phyloP scores from a whole-genome alignment of 2,113 vertebrate genomes.

The Micronycteris hirsuta region DNA sequence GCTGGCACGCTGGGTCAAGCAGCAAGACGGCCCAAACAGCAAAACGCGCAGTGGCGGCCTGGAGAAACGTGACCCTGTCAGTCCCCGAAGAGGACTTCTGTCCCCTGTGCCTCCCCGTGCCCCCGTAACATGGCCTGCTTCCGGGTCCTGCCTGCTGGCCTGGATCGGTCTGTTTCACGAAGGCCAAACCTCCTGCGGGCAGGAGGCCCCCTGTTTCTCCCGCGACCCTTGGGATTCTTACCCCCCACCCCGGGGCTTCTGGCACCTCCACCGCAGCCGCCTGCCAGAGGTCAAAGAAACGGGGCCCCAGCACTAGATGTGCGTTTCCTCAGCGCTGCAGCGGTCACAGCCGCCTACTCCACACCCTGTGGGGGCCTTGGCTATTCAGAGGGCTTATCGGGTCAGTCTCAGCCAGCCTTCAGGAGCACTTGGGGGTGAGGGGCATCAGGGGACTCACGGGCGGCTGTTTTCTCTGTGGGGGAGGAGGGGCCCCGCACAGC shows the following conservation, averaged over 20 bases:
- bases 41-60: neutral
- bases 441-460: slow-evolving; percentile 18
- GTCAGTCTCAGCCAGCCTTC: neutral
- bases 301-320: neutral
- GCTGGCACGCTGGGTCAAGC: neutral
- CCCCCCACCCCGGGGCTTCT: neutral
- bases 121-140: neutral
- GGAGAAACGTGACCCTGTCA: neutral
- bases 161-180: neutral
- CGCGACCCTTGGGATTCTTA: neutral
- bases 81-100: too few relatives aligned
- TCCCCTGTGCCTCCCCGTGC: neutral
- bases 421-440: slow-evolving; percentile 41
- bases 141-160: neutral
- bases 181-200: neutral
- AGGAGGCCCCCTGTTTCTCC: neutral
- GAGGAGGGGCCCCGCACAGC: slow-evolving; percentile 32
- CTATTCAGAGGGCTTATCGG: slow-evolving; percentile 33
- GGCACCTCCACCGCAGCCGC: neutral
- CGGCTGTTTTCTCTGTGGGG: slow-evolving; percentile 4
- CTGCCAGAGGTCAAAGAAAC: neutral
- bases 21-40: neutral
- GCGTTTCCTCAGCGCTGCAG: neutral
- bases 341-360: neutral
- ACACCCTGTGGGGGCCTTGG: neutral